Percentiles rank a stretch among this genome's conserved stretches.
Conservation (phyloP, 2,797 vertebrate species). For the Telmatherina bonti region DNA sequence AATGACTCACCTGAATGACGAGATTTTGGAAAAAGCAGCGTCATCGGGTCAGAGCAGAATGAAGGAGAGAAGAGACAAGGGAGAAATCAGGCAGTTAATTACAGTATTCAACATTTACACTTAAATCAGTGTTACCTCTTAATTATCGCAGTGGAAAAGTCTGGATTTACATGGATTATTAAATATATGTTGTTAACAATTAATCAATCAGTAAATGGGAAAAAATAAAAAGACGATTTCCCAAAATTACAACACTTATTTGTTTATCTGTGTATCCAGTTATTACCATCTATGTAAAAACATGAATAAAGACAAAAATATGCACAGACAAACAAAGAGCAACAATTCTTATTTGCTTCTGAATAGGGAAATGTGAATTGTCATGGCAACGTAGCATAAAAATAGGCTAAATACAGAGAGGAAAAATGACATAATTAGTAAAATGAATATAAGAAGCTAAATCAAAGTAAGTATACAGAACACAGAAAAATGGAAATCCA, state of each 20-base stretch:
- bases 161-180: slow-evolving; percentile 42
- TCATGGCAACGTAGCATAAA: background rate
- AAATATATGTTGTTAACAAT: slow-evolving; percentile 3
- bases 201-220: background rate
- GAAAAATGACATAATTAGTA: too few species aligned
- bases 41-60: slow-evolving; percentile 24
- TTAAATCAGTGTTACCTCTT: slow-evolving; percentile 16
- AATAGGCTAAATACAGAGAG: too few species aligned
- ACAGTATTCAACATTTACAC: slow-evolving; percentile 33
- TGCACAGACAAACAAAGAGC: background rate
- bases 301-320: background rate
- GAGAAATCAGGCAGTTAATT: slow-evolving; percentile 43
- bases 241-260: background rate
- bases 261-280: background rate
- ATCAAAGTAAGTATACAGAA: background rate
- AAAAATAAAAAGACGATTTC: background rate
- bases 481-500: background rate
- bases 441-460: background rate
- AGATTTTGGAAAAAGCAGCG: slow-evolving; percentile 24
- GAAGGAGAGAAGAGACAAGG: slow-evolving; percentile 45
- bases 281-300: too few species aligned
- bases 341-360: background rate
- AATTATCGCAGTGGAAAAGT: slow-evolving; percentile 23
- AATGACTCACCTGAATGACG: slow-evolving; percentile 76
- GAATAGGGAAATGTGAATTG: background rate